These are phyloP conservation scores for Etia nguti DNA, from an alignment of 2,113 vertebrate genomes.

Conservation along the genomic window DNA sequence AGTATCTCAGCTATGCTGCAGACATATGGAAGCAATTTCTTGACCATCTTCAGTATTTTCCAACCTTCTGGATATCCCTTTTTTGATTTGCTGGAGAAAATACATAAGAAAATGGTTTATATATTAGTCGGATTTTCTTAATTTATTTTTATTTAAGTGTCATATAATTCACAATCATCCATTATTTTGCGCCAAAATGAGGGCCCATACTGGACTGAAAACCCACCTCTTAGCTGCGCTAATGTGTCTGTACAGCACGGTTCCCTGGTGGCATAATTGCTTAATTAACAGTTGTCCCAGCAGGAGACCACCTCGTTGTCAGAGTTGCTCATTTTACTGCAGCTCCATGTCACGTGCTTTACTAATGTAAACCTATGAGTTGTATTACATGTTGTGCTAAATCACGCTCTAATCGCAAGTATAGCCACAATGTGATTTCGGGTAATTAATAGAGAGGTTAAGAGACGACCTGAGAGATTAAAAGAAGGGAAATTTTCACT, in stretches of 20 bases:
- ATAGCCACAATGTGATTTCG: background rate
- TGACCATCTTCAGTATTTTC: background rate
- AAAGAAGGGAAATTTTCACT: background rate
- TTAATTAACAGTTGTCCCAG: conserved; percentile 36
- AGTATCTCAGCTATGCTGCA: background rate
- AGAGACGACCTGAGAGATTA: background rate
- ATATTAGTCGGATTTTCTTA: background rate
- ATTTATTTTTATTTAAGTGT: background rate
- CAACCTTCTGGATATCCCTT: background rate
- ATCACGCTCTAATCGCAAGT: background rate
- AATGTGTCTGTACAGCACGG: conserved; percentile 16
- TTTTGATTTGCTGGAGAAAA: background rate
- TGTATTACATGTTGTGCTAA: background rate
- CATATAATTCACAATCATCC: background rate
- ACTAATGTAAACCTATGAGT: background rate
- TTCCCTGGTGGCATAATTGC: conserved; percentile 15
- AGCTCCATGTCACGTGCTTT: background rate
- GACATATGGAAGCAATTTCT: background rate
- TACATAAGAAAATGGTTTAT: background rate
- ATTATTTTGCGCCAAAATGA: background rate
- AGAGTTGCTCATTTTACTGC: background rate
- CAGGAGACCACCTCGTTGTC: background rate
- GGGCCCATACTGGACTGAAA: background rate
- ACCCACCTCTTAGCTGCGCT: background rate
- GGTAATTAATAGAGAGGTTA: background rate